Evolutionary conservation across 2,888 invertebrate species (phyloP).

Genomic region (Epinotia bilunana): DNA sequence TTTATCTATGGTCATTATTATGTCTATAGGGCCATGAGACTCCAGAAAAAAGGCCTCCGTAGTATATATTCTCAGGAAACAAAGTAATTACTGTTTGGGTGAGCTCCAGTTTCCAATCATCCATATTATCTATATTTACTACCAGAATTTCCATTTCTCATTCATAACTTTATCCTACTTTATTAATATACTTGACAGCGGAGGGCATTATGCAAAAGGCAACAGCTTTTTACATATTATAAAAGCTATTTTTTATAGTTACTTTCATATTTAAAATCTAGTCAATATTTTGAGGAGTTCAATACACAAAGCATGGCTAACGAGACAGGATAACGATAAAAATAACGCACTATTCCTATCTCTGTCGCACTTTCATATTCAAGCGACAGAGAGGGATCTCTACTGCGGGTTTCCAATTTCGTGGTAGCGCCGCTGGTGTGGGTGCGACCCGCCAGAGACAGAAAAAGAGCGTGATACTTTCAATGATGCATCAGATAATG

Average conservation of each 20-base stretch:
- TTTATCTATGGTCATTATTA: constrained; percentile 6
- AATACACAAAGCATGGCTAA: neutral
- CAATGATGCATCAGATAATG: no score
- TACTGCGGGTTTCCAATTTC: neutral
- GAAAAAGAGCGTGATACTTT: neutral
- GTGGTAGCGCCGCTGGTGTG: neutral
- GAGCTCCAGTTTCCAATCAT: neutral
- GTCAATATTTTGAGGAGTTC: constrained; percentile 20
- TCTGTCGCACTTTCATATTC: no score
- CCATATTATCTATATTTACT: neutral
- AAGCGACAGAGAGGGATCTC: no score
- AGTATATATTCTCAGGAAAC: constrained; percentile 3
- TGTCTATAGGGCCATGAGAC: constrained; percentile 21
- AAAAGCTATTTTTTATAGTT: neutral
- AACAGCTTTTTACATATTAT: neutral
- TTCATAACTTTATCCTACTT: neutral
- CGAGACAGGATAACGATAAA: neutral
- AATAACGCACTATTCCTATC: no score
- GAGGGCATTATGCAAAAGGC: neutral
- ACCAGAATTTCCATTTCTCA: neutral
- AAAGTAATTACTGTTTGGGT: neutral
- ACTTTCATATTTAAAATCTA: constrained; percentile 18
- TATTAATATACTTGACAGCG: neutral
- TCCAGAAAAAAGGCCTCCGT: constrained; percentile 34
- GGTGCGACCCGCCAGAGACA: neutral